Percentiles rank a stretch among this genome's conserved stretches.
Evolutionary conservation across 2,888 invertebrate species (phyloP).

Genomic region (Strigamia crassipes): DNA sequence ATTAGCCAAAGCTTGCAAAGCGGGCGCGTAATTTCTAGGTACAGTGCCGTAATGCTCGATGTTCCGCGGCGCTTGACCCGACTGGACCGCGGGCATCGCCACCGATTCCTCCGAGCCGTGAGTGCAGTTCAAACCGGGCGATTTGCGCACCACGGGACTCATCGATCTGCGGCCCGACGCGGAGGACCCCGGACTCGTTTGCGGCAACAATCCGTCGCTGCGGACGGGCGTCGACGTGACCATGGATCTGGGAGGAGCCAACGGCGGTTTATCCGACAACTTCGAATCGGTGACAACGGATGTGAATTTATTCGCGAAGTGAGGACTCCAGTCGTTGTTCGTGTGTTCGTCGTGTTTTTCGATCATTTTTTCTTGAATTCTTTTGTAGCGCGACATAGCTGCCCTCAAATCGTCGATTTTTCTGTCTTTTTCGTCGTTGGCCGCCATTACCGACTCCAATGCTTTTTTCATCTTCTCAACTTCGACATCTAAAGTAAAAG

Average conservation of each 20-base stretch:
- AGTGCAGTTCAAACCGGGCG: not conserved
- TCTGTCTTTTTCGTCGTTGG: conserved; percentile 61
- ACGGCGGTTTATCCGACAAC: not conserved
- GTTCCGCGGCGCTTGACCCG: not conserved
- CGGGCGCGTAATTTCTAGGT: conserved; percentile 49
- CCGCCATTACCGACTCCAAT: conserved; percentile 61
- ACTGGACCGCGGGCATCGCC: not conserved
- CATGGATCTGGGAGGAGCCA: not conserved
- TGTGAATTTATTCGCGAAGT: not conserved
- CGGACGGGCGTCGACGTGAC: not conserved
- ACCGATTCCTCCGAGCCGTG: conserved; percentile 18
- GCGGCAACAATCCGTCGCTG: not conserved
- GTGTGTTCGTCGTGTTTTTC: not conserved
- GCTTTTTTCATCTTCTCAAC: conserved; percentile 61
- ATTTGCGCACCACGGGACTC: conserved; percentile 32
- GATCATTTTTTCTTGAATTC: conserved; percentile 57
- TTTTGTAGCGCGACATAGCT: conserved; percentile 56
- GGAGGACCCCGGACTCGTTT: not conserved
- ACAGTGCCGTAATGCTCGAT: conserved; percentile 51
- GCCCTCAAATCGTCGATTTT: conserved; percentile 60
- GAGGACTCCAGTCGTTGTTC: not conserved
- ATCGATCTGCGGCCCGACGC: not conserved
- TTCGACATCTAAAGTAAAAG: conserved; percentile 58
- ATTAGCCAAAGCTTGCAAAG: conserved; percentile 7
- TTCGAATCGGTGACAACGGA: not conserved